These are phyloP conservation scores for Macaca nemestrina DNA, from an alignment of 2,113 vertebrate species.

Conservation along the genomic window DNA sequence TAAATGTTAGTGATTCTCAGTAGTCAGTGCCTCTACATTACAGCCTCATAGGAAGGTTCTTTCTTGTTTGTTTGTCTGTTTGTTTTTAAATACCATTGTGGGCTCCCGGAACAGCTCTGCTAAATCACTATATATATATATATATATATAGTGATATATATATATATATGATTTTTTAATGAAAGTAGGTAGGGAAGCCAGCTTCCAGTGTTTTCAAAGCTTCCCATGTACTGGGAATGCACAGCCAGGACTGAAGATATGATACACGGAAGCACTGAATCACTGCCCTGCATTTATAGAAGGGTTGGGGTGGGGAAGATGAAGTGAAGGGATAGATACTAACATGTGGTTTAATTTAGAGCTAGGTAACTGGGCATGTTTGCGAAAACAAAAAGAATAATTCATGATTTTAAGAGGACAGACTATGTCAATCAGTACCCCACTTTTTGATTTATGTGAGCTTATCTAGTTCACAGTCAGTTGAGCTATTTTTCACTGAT, in stretches of 20 bases:
- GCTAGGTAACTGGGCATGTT: no score
- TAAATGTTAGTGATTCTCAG: not conserved
- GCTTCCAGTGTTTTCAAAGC: not conserved
- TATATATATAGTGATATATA: no score
- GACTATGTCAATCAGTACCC: not conserved
- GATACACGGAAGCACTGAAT: accelerated
- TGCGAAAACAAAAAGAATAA: not conserved
- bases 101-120: not conserved
- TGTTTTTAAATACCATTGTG: not conserved
- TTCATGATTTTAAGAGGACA: not conserved
- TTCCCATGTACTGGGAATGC: not conserved
- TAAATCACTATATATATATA: not conserved
- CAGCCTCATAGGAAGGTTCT: not conserved
- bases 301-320: not conserved
- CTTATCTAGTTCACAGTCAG: not conserved
- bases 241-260: not conserved
- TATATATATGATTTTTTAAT: not conserved
- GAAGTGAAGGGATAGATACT: not conserved
- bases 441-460: not conserved
- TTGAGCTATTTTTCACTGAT: not conserved
- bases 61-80: not conserved
- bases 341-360: not conserved
- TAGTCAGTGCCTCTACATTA: not conserved
- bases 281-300: not conserved
- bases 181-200: not conserved